Conservation (phyloP, 2,888 invertebrate species). For the Netelia inedita region DNA sequence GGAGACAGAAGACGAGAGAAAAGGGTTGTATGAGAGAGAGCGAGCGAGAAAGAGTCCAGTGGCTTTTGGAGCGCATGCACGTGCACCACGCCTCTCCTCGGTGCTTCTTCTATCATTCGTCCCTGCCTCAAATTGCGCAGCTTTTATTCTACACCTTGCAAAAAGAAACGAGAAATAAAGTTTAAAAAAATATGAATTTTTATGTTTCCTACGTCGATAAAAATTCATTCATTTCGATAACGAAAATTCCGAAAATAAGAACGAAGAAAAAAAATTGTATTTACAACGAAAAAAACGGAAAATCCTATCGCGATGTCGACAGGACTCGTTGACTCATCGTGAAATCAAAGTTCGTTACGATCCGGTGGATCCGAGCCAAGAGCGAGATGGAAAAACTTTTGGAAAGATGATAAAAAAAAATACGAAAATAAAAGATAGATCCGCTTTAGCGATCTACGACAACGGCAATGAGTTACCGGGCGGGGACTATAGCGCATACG, state of each 20-base stretch:
- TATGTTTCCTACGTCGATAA: too few species aligned
- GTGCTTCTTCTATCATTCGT: constrained; percentile 44
- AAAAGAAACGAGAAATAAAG: constrained; percentile 16
- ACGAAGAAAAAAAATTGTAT: too few species aligned
- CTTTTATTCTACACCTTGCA: constrained; percentile 32
- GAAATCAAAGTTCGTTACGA: constrained; percentile 27
- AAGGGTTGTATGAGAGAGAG: not conserved
- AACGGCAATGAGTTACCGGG: constrained; percentile 84
- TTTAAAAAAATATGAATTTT: too few species aligned
- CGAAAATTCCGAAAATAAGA: too few species aligned
- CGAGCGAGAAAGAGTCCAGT: constrained; percentile 22
- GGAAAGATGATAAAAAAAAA: constrained; percentile 1
- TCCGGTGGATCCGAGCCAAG: constrained; percentile 83
- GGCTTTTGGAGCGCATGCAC: constrained; percentile 41
- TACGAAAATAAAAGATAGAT: constrained; percentile 58
- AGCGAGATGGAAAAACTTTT: constrained; percentile 61
- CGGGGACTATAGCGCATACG: constrained; percentile 84
- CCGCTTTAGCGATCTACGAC: constrained; percentile 72
- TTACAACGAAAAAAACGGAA: not conserved
- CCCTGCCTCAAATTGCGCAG: constrained; percentile 30
- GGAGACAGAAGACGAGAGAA: constrained; percentile 11
- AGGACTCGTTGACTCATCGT: not conserved
- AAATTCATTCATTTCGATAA: not conserved
- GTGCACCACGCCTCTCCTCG: constrained; percentile 28
- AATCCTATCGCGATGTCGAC: not conserved